Conservation (phyloP, 2,797 vertebrate species). For the Selene dorsalis region DNA sequence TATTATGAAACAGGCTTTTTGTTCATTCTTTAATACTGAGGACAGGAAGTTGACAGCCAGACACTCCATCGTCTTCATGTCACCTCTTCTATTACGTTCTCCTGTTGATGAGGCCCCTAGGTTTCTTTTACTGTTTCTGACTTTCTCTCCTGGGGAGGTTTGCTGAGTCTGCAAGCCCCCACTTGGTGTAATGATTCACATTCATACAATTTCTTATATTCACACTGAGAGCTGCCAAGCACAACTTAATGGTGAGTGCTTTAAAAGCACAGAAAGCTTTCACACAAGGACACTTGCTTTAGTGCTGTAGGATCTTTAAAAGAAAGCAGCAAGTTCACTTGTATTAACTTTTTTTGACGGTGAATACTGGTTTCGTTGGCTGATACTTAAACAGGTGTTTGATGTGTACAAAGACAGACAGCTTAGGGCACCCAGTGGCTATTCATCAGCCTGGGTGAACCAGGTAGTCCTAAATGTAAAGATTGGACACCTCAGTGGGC, state of each 20-base stretch:
- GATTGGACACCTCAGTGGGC: background rate
- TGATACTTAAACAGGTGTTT: conserved; percentile 62
- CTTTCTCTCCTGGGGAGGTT: conserved; percentile 10
- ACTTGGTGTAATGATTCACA: conserved; percentile 38
- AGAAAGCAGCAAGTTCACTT: conserved; percentile 38
- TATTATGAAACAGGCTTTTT: background rate
- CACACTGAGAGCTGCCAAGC: conserved; percentile 49
- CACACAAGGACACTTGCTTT: conserved; percentile 30
- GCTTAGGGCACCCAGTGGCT: conserved; percentile 24
- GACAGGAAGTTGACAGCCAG: conserved; percentile 23
- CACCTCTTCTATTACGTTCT: conserved; percentile 18
- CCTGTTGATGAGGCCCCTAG: conserved; percentile 37
- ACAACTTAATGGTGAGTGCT: conserved; percentile 41
- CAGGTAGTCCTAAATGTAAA: background rate
- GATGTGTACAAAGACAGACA: conserved; percentile 67
- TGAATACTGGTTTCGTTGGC: conserved; percentile 67
- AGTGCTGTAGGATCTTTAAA: conserved; percentile 39
- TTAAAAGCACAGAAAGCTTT: conserved; percentile 28
- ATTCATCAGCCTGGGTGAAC: no score
- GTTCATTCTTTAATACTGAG: conserved; percentile 20
- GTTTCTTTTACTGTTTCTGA: background rate
- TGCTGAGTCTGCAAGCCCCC: conserved; percentile 54
- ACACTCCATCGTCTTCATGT: conserved; percentile 26
- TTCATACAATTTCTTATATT: conserved; percentile 41
- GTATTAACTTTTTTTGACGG: conserved; percentile 57